phyloP scores from a whole-genome alignment of 2,797 vertebrate genomes.

The Diplodus puntazzo region DNA sequence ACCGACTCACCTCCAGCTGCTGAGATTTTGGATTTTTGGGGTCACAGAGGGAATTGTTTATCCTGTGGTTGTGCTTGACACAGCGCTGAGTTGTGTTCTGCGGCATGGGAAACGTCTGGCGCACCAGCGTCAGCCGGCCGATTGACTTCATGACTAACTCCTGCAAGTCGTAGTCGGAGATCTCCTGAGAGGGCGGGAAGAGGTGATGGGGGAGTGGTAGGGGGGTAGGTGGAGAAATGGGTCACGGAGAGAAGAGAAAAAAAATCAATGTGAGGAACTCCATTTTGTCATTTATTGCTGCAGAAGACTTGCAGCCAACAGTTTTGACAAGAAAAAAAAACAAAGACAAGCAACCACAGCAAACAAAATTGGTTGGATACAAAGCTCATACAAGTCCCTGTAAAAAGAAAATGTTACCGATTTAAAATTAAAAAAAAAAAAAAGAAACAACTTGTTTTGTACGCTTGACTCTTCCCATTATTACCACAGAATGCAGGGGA shows the following conservation, averaged over 20 bases:
- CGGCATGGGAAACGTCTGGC: slow-evolving; percentile 96
- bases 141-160: slow-evolving; percentile 98
- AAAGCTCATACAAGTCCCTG: neutral
- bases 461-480: slow-evolving; percentile 26
- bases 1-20: slow-evolving; percentile 91
- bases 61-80: slow-evolving; percentile 96
- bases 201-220: neutral
- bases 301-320: neutral
- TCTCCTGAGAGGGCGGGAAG: slow-evolving; percentile 87
- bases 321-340: slow-evolving; percentile 3
- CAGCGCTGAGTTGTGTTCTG: slow-evolving; percentile 96
- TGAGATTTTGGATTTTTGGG: slow-evolving; percentile 95
- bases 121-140: slow-evolving; percentile 95
- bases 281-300: neutral
- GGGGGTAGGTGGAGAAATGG: slow-evolving; percentile 1
- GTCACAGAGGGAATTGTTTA: slow-evolving; percentile 96
- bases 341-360: neutral
- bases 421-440: neutral
- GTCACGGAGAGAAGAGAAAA: neutral
- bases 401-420: neutral
- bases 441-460: neutral
- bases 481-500: neutral
- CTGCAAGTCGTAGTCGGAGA: slow-evolving; percentile 94
- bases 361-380: neutral
- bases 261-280: slow-evolving; percentile 26